These are phyloP conservation scores for Entosphenus tridentatus DNA, from an alignment of 2,113 vertebrate genomes.

Conservation along the genomic window DNA sequence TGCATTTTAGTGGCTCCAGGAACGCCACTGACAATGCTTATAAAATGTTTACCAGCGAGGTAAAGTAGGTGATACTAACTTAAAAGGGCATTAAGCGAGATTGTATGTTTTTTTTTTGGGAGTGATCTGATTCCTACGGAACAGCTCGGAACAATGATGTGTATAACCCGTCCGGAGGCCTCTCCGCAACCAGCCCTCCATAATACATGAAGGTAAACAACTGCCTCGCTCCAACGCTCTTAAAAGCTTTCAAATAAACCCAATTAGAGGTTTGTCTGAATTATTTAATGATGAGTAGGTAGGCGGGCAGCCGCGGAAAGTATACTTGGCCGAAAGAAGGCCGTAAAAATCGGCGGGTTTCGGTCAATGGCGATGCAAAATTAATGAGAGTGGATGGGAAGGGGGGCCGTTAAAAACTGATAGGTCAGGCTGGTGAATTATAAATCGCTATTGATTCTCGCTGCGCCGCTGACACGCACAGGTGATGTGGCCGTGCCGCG, in stretches of 20 bases:
- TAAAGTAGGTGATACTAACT: too few relatives aligned
- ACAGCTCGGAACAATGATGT: too few relatives aligned
- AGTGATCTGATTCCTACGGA: too few relatives aligned
- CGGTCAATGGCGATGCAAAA: constrained; percentile 43
- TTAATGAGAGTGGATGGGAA: constrained; percentile 26
- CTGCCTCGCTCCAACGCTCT: constrained; percentile 1
- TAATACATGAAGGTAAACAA: not conserved
- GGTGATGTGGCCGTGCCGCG: too few relatives aligned
- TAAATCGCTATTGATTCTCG: constrained; percentile 38
- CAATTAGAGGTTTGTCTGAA: constrained; percentile 1
- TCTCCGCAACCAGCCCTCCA: too few relatives aligned
- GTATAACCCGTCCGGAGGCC: too few relatives aligned
- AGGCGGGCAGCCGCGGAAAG: constrained; percentile 8
- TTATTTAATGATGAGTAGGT: constrained; percentile 7
- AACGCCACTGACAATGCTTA: too few relatives aligned
- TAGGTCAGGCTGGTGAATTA: constrained; percentile 26
- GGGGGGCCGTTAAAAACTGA: constrained; percentile 34
- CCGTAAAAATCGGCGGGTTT: constrained; percentile 38
- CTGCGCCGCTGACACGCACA: not conserved
- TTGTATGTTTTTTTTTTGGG: too few relatives aligned
- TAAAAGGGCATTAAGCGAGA: too few relatives aligned
- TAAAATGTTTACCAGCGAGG: too few relatives aligned
- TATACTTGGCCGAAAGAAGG: constrained; percentile 18
- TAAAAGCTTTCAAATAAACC: constrained; percentile 6
- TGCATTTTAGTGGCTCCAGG: too few relatives aligned